These are phyloP conservation scores for Psilanteris sp. DNA, from an alignment of 1,140 invertebrate species.

Conservation along the genomic window DNA sequence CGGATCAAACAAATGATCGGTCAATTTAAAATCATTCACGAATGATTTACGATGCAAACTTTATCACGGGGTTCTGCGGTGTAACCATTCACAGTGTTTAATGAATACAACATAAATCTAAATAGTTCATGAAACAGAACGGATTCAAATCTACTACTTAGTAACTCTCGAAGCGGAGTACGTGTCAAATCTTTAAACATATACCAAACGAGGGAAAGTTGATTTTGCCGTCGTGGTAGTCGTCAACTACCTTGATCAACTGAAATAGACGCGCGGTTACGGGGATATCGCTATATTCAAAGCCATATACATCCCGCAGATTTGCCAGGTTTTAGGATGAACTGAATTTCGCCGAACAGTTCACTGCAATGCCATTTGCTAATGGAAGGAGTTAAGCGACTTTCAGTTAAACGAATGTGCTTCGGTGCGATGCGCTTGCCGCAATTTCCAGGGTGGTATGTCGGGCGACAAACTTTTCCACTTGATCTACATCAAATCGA, in stretches of 20 bases:
- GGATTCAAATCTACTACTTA: conserved; percentile 32
- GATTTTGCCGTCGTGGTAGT: conserved; percentile 6
- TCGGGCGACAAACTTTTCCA: conserved; percentile 43
- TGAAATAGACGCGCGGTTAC: conserved; percentile 8
- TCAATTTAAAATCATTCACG: conserved; percentile 19
- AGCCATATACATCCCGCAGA: conserved; percentile 23
- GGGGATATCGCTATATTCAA: conserved; percentile 20
- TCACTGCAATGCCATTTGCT: conserved; percentile 45
- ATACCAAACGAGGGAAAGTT: conserved; percentile 17
- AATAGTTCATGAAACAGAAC: conserved; percentile 24
- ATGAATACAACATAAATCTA: conserved; percentile 15
- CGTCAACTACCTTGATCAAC: conserved; percentile 39
- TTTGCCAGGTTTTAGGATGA: conserved; percentile 32
- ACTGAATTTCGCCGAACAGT: conserved; percentile 28
- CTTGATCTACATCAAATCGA: conserved; percentile 35
- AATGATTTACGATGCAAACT: conserved; percentile 4
- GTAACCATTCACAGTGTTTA: conserved; percentile 22
- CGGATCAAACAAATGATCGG: conserved; percentile 1
- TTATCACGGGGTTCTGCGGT: neutral
- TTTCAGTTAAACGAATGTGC: conserved; percentile 33
- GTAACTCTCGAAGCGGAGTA: conserved; percentile 14
- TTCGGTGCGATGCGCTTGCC: conserved; percentile 2
- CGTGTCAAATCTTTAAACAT: conserved; percentile 27
- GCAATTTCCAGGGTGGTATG: conserved; percentile 10
- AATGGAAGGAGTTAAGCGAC: conserved; percentile 55